phyloP scores from a whole-genome alignment of 1,140 invertebrate species.

The Temnothorax nylanderi region DNA sequence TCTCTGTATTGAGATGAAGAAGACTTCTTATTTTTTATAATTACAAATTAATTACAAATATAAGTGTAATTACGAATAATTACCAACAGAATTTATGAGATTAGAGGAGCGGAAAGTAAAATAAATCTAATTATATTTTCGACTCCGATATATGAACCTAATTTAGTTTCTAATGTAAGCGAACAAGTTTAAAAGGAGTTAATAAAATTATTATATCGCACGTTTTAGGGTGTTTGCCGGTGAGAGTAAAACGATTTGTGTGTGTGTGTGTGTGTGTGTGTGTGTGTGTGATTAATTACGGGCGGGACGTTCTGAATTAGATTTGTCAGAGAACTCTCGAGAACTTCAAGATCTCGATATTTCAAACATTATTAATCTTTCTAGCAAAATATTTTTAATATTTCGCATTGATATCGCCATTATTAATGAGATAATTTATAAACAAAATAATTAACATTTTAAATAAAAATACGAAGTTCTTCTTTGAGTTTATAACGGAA shows the following conservation, averaged over 20 bases:
- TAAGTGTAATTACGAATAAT: no score
- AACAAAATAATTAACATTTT: conserved; percentile 2
- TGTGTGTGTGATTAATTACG: conserved; percentile 34
- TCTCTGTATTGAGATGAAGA: not conserved
- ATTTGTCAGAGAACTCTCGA: not conserved
- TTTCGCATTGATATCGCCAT: not conserved
- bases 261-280: no score
- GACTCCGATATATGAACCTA: not conserved
- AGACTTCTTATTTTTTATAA: not conserved
- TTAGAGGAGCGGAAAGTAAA: not conserved
- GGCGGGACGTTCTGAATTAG: not conserved
- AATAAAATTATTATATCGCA: not conserved
- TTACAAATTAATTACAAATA: not conserved
- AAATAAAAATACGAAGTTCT: not conserved
- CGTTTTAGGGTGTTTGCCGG: not conserved
- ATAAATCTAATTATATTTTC: not conserved
- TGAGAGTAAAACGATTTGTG: not conserved
- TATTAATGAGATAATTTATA: not conserved
- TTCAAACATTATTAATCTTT: not conserved
- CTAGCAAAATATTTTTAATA: not conserved
- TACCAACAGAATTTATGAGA: not conserved
- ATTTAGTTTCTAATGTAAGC: not conserved
- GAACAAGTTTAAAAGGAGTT: conserved; percentile 2
- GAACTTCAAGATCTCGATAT: not conserved
- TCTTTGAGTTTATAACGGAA: not conserved